Percentiles rank a stretch among this genome's conserved stretches.
Conservation (phyloP, 1,140 invertebrate species). For the Drosophila pallidifrons region DNA sequence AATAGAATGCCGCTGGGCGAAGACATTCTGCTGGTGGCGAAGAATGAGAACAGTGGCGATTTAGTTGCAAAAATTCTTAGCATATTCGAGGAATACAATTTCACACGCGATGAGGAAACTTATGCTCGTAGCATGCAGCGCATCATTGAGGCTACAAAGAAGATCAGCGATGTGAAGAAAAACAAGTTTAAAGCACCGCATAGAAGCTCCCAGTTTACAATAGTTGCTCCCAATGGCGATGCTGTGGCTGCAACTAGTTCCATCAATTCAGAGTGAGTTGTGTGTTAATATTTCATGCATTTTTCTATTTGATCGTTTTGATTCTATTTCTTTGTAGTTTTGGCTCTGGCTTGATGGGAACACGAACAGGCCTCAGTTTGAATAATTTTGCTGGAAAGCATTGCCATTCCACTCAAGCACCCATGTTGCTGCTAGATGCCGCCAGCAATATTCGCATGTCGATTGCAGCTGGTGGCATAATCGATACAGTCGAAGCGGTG, state of each 20-base stretch:
- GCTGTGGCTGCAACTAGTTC: constrained; percentile 4
- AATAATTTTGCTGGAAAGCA: neutral
- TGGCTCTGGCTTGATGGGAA: neutral
- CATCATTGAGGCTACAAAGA: constrained; percentile 1
- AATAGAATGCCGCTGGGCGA: neutral
- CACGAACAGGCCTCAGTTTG: neutral
- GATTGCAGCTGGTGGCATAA: neutral
- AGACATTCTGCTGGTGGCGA: neutral
- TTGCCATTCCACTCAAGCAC: neutral
- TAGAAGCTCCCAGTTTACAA: neutral
- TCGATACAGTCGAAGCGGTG: neutral
- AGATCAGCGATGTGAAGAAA: no score
- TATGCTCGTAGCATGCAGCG: neutral
- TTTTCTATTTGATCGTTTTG: neutral
- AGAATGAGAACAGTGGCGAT: neutral
- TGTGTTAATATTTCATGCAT: neutral
- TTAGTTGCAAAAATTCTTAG: neutral
- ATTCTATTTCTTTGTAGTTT: neutral
- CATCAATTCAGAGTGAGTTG: constrained; percentile 2
- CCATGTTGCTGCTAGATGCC: neutral
- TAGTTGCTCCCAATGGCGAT: constrained; percentile 7
- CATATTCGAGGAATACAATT: constrained; percentile 1
- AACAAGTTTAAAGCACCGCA: neutral
- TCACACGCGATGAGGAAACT: neutral
- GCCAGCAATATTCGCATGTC: neutral